phyloP scores from a whole-genome alignment of 2,797 vertebrate genomes.

The Molothrus aeneus region DNA sequence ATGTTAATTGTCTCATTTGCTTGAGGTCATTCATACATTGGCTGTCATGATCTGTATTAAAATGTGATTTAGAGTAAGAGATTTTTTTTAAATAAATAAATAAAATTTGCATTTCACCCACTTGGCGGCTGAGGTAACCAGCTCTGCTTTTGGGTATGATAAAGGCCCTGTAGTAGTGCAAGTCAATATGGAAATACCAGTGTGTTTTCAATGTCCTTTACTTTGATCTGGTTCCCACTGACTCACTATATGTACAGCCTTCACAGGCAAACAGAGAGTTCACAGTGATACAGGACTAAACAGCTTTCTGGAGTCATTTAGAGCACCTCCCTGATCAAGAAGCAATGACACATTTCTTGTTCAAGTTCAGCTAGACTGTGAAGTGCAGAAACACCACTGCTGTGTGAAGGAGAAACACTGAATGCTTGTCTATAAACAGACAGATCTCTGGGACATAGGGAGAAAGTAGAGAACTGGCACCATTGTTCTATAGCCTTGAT shows the following conservation, averaged over 20 bases:
- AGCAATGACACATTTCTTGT: fast-evolving
- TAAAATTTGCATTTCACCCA: not conserved
- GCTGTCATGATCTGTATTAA: not conserved
- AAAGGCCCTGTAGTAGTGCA: not conserved
- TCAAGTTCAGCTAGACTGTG: not conserved
- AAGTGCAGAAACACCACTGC: not conserved
- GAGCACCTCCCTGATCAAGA: not conserved
- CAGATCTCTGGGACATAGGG: not conserved
- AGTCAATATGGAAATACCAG: not conserved
- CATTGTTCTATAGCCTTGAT: not conserved
- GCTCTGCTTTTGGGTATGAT: not conserved
- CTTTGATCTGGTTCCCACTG: not conserved
- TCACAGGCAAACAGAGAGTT: not conserved
- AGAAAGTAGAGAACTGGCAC: not conserved
- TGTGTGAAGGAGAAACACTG: not conserved
- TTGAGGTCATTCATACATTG: not conserved
- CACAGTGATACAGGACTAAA: not conserved
- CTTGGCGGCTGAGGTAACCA: not conserved
- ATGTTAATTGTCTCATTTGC: not conserved
- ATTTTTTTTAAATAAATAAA: not conserved
- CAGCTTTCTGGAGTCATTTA: not conserved
- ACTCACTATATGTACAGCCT: not conserved
- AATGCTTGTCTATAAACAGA: not conserved
- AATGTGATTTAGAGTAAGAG: not conserved
- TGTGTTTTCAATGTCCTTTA: not conserved